Evolutionary conservation across 2,888 invertebrate genomes (phyloP).

Genomic region (Allygus modestus): DNA sequence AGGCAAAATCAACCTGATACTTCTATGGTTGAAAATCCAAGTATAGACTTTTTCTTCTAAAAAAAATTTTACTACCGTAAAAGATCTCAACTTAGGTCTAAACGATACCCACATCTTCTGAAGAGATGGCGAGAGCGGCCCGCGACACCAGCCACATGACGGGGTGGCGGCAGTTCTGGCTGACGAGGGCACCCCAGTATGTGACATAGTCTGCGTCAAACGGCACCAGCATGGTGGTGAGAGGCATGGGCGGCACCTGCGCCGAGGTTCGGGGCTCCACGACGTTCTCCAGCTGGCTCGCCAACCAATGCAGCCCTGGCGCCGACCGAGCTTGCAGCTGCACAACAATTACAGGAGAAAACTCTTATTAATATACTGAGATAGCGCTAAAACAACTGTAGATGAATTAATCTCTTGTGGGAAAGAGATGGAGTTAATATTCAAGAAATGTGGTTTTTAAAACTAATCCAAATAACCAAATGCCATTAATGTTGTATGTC

Average conservation of each 20-base stretch:
- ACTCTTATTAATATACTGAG: too few relatives aligned
- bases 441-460: too few relatives aligned
- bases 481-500: too few relatives aligned
- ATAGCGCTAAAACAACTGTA: too few relatives aligned
- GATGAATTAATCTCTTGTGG: neutral
- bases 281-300: slow-evolving; percentile 75
- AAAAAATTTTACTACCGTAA: too few relatives aligned
- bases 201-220: slow-evolving; percentile 81
- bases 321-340: neutral
- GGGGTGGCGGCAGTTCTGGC: slow-evolving; percentile 75
- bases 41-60: too few relatives aligned
- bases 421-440: neutral
- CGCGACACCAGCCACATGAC: slow-evolving; percentile 82
- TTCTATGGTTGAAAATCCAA: too few relatives aligned
- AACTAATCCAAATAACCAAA: too few relatives aligned
- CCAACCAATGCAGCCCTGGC: slow-evolving; percentile 23
- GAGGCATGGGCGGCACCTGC: slow-evolving; percentile 76
- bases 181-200: slow-evolving; percentile 80
- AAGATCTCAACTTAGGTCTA: too few relatives aligned
- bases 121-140: slow-evolving; percentile 78
- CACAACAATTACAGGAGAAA: too few relatives aligned
- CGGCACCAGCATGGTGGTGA: slow-evolving; percentile 77
- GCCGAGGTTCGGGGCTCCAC: slow-evolving; percentile 76
- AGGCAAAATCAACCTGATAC: too few relatives aligned
- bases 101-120: slow-evolving; percentile 77